Percentiles rank a stretch among this genome's conserved stretches.
Conservation (phyloP, 2,797 vertebrate genomes). For the Takifugu ocellatus region DNA sequence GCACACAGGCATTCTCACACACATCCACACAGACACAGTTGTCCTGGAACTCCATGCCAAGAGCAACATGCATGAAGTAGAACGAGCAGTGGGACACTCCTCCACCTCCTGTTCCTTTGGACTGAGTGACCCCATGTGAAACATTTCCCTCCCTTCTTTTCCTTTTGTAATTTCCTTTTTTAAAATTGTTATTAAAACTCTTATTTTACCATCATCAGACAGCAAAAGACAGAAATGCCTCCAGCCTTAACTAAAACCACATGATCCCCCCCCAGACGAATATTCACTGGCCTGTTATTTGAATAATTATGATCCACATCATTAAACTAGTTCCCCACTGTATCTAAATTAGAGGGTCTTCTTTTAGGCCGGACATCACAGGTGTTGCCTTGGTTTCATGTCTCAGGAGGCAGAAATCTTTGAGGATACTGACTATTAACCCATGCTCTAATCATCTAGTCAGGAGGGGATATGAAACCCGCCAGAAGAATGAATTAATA, state of each 20-base stretch:
- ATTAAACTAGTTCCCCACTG: constrained; percentile 61
- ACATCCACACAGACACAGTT: constrained; percentile 22
- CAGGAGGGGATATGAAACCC: constrained; percentile 62
- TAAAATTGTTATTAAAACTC: neutral
- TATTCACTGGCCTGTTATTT: constrained; percentile 42
- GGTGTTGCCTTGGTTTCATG: constrained; percentile 69
- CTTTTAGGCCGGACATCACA: constrained; percentile 73
- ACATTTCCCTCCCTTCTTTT: constrained; percentile 42
- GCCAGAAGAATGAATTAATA: constrained; percentile 70
- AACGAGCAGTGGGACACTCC: constrained; percentile 67
- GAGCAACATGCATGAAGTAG: constrained; percentile 72
- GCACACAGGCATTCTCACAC: constrained; percentile 8
- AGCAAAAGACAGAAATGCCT: constrained; percentile 18
- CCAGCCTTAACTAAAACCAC: constrained; percentile 28
- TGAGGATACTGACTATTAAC: constrained; percentile 75
- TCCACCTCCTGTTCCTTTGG: constrained; percentile 61
- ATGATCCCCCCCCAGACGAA: constrained; percentile 15
- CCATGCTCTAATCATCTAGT: constrained; percentile 72
- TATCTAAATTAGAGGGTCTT: constrained; percentile 63
- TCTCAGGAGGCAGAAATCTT: constrained; percentile 66
- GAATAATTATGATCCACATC: constrained; percentile 67
- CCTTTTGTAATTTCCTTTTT: constrained; percentile 22
- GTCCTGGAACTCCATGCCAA: constrained; percentile 71
- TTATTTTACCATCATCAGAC: constrained; percentile 12
- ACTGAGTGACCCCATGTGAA: constrained; percentile 59